These are phyloP conservation scores for Athripsodes cinereus DNA, from an alignment of 2,888 invertebrate genomes.

Conservation along the genomic window DNA sequence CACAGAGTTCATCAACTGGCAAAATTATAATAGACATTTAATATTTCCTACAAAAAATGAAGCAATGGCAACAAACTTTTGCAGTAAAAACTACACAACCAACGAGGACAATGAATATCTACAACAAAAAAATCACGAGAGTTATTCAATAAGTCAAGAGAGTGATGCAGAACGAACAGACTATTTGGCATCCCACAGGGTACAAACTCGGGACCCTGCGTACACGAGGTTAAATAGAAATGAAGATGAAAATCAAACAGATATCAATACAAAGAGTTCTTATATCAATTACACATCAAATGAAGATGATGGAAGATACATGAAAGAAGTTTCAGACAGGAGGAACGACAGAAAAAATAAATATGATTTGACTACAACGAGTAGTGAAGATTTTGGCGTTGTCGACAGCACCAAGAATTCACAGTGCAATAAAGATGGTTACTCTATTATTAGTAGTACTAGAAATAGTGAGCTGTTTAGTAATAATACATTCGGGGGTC, in stretches of 20 bases:
- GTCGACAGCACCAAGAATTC: background rate
- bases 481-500: background rate
- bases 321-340: background rate
- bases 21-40: background rate
- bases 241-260: conserved; percentile 1
- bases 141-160: background rate
- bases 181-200: background rate
- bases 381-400: background rate
- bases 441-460: conserved; percentile 6
- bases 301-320: background rate
- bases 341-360: background rate
- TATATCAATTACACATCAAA: background rate
- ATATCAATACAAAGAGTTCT: background rate
- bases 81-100: background rate
- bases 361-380: background rate
- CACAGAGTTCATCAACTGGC: background rate
- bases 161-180: background rate
- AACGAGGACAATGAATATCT: background rate
- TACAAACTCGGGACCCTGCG: background rate
- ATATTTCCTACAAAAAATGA: background rate
- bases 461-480: background rate
- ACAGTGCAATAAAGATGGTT: background rate
- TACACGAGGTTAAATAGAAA: background rate
- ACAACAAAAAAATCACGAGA: background rate
- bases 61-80: background rate